A percentile compares a stretch with the other conserved stretches of the same genome.
Evolutionary conservation across 2,797 vertebrate genomes (phyloP).

Genomic region (Phalloptychus januarius): DNA sequence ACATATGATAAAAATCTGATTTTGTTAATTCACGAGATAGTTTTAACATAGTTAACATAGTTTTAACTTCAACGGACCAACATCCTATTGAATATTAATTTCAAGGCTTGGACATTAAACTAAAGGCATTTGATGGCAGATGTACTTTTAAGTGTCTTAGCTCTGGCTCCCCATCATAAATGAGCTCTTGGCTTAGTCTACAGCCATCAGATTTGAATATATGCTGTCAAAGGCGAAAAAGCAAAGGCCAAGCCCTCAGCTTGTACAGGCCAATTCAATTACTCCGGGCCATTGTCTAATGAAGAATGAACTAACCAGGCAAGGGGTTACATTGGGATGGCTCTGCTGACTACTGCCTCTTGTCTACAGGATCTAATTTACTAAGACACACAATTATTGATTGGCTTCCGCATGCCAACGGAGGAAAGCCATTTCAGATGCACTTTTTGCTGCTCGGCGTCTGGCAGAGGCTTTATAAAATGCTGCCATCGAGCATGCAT

Average conservation of each 20-base stretch:
- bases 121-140: background rate
- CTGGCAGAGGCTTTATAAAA: slow-evolving; percentile 49
- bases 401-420: slow-evolving; percentile 71
- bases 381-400: slow-evolving; percentile 79
- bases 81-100: background rate
- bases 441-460: slow-evolving; percentile 60
- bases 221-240: slow-evolving; percentile 69
- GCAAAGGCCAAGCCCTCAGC: slow-evolving; percentile 66
- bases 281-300: slow-evolving; percentile 72
- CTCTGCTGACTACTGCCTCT: slow-evolving; percentile 75
- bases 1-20: background rate
- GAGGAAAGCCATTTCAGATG: slow-evolving; percentile 67
- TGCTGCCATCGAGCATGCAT: slow-evolving; percentile 18
- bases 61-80: background rate
- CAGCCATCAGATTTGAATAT: slow-evolving; percentile 67
- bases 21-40: background rate
- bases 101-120: background rate
- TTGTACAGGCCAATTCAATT: slow-evolving; percentile 80
- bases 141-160: slow-evolving; percentile 11
- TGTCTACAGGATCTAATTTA: slow-evolving; percentile 84
- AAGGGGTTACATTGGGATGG: slow-evolving; percentile 70
- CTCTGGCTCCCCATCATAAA: slow-evolving; percentile 17
- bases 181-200: slow-evolving; percentile 28
- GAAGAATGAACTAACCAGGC: slow-evolving; percentile 76
- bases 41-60: background rate